Evolutionary conservation across 2,888 invertebrate genomes (phyloP), one percentile per base, ranked within the genome.

Genomic region (Anarsia innoxiella): DNA sequence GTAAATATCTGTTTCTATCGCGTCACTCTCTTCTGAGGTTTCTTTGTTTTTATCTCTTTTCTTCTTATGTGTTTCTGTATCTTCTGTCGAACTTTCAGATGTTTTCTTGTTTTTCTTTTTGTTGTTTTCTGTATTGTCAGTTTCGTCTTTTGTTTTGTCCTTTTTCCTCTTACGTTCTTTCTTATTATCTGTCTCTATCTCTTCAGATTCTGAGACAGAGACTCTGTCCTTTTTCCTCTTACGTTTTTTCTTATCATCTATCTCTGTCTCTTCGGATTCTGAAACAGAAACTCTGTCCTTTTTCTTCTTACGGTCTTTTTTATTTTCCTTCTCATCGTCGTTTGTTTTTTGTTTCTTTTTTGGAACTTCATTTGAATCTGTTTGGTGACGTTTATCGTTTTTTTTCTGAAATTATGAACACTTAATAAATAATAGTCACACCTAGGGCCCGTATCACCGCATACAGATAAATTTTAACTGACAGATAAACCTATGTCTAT

Each of bases 1-100:
- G 36, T 70, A 44, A 8, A 71, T 39, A 13, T 79, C 75, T 12
- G 73, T 70, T 31, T 79, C 78, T 40, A 78, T 76, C 0, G 63
- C 66, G 27, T 80, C 78, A 37, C 76, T 82, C 35, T 77, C 73
- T 50, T 73, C 70, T 33, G 64, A 62, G 2, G 36, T 30, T 32
- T 45, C 37, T 2, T 35, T 37, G 45, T 48, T 42, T 32, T 40
- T 42, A 48, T 47, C 40, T 46, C 33, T 44, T 43, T 51, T 40
- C 44, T 48, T 28, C 37, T 41, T 33, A 40, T 32, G 13, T 37
- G 37, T 46, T 31, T 10, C 13, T 45, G 23, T 31, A 16, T 45
- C 28, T 42, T 43, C 36, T 31, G 19, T 36, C 36, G 42, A 45
- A 43, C 35, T 36, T 41, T 39, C 35, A 35, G 23, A 38, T 41